Evolutionary conservation across 2,797 vertebrate species (phyloP).

Genomic region (Myotis daubentonii): DNA sequence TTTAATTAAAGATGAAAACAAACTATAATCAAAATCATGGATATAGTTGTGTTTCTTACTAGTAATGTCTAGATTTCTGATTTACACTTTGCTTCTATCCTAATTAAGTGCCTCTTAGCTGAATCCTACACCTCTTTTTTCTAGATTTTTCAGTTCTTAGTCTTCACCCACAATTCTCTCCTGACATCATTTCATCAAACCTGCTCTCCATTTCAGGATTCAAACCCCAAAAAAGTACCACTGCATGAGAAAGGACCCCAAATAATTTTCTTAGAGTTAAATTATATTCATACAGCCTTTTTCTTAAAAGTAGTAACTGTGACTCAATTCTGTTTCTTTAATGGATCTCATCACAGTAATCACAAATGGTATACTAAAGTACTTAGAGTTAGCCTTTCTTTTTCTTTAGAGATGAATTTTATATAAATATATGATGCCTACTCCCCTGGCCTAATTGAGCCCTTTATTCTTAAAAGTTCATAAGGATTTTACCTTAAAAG

Average conservation of each 20-base stretch:
- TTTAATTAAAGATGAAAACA: background rate
- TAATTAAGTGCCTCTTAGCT: background rate
- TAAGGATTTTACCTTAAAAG: background rate
- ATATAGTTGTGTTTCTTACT: background rate
- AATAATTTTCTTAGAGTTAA: background rate
- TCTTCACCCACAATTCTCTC: background rate
- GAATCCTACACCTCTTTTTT: background rate
- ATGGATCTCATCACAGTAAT: background rate
- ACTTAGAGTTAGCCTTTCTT: background rate
- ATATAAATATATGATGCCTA: background rate
- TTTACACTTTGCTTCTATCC: background rate
- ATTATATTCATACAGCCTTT: background rate
- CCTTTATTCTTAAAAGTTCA: background rate
- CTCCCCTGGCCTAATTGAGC: background rate
- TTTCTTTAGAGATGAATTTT: background rate
- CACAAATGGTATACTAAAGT: background rate
- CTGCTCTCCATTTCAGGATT: background rate
- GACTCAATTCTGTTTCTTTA: background rate
- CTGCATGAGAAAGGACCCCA: background rate
- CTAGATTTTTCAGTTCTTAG: background rate
- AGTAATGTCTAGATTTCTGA: background rate
- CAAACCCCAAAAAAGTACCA: background rate
- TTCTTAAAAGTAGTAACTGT: background rate
- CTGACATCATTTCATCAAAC: background rate
- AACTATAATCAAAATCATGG: background rate